These are phyloP conservation scores for Oncopodura yosiiana DNA, from an alignment of 1,140 invertebrate species.

Conservation along the genomic window DNA sequence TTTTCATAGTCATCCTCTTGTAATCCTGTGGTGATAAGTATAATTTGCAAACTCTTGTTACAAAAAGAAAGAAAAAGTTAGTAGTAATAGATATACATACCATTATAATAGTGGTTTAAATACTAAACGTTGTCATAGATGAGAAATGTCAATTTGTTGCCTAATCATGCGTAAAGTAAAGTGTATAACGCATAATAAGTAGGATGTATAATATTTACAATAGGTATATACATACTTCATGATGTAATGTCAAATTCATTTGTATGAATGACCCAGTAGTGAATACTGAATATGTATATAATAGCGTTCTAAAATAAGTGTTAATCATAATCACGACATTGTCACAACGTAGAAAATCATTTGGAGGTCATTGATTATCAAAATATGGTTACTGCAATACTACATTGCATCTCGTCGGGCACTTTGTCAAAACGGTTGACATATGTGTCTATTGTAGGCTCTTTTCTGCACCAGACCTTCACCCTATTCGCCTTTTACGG, in stretches of 20 bases:
- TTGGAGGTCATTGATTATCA: slow-evolving; percentile 18
- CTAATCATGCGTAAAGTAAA: too few species aligned
- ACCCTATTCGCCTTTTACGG: slow-evolving; percentile 33
- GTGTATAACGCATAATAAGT: too few species aligned
- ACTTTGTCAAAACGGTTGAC: slow-evolving; percentile 27
- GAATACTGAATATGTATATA: background rate
- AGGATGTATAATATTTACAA: too few species aligned
- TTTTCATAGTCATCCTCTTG: too few species aligned
- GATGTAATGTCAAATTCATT: background rate
- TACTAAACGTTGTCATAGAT: too few species aligned
- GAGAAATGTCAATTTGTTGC: too few species aligned
- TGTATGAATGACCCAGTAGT: background rate
- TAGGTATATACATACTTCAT: too few species aligned
- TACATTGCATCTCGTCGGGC: slow-evolving; percentile 13
- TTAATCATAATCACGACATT: background rate
- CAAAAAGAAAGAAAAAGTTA: too few species aligned
- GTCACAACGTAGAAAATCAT: slow-evolving; percentile 15
- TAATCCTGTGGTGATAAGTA: too few species aligned
- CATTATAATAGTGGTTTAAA: too few species aligned
- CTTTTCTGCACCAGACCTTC: slow-evolving; percentile 21
- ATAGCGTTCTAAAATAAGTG: background rate
- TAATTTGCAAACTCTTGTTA: too few species aligned
- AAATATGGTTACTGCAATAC: background rate
- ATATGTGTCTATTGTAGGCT: slow-evolving; percentile 11
- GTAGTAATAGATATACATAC: too few species aligned